These are phyloP conservation scores for Eupristina koningsbergeri DNA, from an alignment of 1,140 invertebrate species.

Conservation along the genomic window DNA sequence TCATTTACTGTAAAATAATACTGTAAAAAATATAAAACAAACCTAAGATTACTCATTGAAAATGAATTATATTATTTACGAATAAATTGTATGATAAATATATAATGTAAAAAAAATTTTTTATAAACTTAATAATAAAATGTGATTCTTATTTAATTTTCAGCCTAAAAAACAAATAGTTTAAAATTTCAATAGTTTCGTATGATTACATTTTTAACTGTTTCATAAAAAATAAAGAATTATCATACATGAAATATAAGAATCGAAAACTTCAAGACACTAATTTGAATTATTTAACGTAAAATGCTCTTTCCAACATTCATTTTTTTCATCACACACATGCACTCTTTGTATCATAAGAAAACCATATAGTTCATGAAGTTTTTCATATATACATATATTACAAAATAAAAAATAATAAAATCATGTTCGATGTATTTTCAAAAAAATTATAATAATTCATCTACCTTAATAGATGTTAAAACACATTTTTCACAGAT, in stretches of 20 bases:
- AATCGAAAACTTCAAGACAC: constrained; percentile 1
- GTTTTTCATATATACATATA: constrained; percentile 21
- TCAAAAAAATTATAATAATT: constrained; percentile 20
- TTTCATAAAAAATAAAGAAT: constrained; percentile 13
- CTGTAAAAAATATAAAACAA: not conserved
- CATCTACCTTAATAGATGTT: constrained; percentile 34
- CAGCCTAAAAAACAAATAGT: not conserved
- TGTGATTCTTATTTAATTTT: not conserved
- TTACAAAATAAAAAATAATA: constrained; percentile 5
- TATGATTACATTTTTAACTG: not conserved
- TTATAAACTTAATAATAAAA: not conserved
- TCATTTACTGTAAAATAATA: not conserved
- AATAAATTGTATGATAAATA: not conserved
- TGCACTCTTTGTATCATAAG: not conserved
- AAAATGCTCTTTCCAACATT: constrained; percentile 15
- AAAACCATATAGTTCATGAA: constrained; percentile 42
- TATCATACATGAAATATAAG: constrained; percentile 39
- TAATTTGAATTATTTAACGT: not conserved
- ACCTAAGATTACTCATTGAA: not conserved
- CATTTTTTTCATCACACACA: not conserved
- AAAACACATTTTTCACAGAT: constrained; percentile 32
- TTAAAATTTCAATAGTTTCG: not conserved
- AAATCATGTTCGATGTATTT: constrained; percentile 47
- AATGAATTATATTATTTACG: not conserved
- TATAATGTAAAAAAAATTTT: not conserved